phyloP scores from a whole-genome alignment of 2,113 vertebrate genomes.

The Capreolus pygargus region DNA sequence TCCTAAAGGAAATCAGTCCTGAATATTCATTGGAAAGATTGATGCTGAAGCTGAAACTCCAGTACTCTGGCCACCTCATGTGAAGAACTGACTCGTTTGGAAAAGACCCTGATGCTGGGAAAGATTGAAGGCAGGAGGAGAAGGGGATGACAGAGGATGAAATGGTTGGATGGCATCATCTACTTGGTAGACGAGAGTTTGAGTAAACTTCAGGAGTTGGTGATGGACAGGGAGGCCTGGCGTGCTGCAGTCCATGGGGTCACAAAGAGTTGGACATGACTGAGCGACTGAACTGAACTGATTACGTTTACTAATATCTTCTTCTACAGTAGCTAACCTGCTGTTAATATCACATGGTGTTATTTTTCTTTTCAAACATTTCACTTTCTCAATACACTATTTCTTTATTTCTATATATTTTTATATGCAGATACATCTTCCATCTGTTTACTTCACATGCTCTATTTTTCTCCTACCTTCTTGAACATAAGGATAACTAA shows the following conservation, averaged over 20 bases:
- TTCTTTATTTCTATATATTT: background rate
- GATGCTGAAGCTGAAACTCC: background rate
- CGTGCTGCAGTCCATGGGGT: background rate
- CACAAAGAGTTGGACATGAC: background rate
- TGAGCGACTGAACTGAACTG: background rate
- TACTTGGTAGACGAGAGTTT: background rate
- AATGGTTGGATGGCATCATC: background rate
- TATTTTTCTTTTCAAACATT: background rate
- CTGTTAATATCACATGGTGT: background rate
- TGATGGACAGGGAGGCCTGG: background rate
- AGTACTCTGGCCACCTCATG: background rate
- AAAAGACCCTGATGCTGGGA: background rate
- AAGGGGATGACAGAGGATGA: background rate
- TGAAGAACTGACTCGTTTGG: fast-evolving
- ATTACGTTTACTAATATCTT: background rate
- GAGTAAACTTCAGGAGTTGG: background rate
- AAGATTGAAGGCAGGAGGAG: background rate
- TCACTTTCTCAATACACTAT: background rate
- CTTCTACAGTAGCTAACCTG: background rate
- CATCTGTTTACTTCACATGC: background rate
- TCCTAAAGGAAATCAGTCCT: background rate
- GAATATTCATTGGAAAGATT: background rate
- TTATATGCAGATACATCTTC: background rate
- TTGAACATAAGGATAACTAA: background rate
- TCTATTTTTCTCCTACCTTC: background rate